A percentile compares a stretch with the other conserved stretches of the same genome.
Conservation (phyloP, 2,113 vertebrate species). For the Etheostoma cragini region DNA sequence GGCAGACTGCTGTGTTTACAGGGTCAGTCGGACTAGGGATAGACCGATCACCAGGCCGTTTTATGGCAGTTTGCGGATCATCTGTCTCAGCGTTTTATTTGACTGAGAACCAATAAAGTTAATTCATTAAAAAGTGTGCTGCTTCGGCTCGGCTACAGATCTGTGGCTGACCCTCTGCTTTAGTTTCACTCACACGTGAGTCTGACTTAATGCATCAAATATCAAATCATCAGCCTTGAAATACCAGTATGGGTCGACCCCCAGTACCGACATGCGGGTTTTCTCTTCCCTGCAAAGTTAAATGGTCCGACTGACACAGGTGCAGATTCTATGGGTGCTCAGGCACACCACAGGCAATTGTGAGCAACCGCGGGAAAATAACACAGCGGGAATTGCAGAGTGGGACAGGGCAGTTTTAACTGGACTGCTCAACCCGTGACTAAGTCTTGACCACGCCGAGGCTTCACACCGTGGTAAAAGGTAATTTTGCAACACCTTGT, state of each 20-base stretch:
- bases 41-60: no score
- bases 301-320: not conserved
- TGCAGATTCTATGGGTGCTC: not conserved
- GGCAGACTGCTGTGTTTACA: conserved; percentile 2
- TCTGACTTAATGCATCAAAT: no score
- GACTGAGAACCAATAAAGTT: no score
- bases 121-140: no score
- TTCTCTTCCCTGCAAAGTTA: not conserved
- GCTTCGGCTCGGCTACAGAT: no score
- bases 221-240: no score
- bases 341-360: not conserved
- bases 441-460: not conserved
- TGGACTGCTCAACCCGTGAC: not conserved
- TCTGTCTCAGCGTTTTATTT: no score
- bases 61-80: no score
- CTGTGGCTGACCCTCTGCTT: no score
- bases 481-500: not conserved
- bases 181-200: no score
- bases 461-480: not conserved
- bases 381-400: not conserved
- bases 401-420: not conserved
- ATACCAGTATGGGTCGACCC: no score
- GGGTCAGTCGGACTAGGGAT: conserved; percentile 5
- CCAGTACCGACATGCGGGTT: not conserved
- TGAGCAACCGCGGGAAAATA: not conserved